Percentiles rank a stretch among this genome's conserved stretches.
These are phyloP conservation scores for Itoplectis maculator DNA, from an alignment of 2,888 invertebrate genomes.

Conservation along the genomic window DNA sequence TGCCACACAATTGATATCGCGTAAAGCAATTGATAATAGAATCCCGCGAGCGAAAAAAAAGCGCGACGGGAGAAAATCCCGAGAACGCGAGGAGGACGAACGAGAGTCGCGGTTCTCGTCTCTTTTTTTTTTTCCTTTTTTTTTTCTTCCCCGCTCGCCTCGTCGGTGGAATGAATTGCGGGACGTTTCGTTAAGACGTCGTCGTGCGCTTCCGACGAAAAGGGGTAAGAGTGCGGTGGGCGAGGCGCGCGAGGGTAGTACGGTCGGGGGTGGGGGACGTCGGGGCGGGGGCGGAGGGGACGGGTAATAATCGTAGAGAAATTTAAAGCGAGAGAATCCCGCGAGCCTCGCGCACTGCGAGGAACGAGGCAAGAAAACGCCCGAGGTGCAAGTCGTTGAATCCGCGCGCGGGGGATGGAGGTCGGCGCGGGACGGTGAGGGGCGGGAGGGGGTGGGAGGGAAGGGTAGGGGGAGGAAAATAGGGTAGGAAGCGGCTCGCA, in stretches of 20 bases:
- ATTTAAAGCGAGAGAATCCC: slow-evolving; percentile 69
- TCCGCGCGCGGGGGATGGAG: slow-evolving; percentile 18
- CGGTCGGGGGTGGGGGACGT: no score
- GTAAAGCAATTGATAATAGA: slow-evolving; percentile 11
- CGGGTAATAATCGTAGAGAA: slow-evolving; percentile 67
- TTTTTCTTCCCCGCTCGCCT: slow-evolving; percentile 12
- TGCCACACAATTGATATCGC: slow-evolving; percentile 13
- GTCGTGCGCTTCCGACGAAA: slow-evolving; percentile 43
- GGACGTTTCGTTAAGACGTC: slow-evolving; percentile 53
- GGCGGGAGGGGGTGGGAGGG: no score
- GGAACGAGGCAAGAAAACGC: slow-evolving; percentile 72
- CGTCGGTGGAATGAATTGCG: slow-evolving; percentile 58
- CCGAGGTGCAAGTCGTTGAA: slow-evolving; percentile 70
- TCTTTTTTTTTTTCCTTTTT: slow-evolving; percentile 25
- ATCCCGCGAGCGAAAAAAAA: slow-evolving; percentile 26
- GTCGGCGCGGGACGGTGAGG: no score
- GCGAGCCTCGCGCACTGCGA: not conserved
- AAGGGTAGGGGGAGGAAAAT: slow-evolving; percentile 61
- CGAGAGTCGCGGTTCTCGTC: slow-evolving; percentile 69
- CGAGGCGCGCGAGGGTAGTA: slow-evolving; percentile 25
- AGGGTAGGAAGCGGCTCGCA: slow-evolving; percentile 68
- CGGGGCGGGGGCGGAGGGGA: slow-evolving; percentile 20
- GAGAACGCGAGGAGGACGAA: slow-evolving; percentile 50
- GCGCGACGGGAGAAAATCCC: slow-evolving; percentile 26
- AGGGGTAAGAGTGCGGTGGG: slow-evolving; percentile 48